Evolutionary conservation across 2,888 invertebrate genomes (phyloP).

Genomic region (Archips crataeganus): DNA sequence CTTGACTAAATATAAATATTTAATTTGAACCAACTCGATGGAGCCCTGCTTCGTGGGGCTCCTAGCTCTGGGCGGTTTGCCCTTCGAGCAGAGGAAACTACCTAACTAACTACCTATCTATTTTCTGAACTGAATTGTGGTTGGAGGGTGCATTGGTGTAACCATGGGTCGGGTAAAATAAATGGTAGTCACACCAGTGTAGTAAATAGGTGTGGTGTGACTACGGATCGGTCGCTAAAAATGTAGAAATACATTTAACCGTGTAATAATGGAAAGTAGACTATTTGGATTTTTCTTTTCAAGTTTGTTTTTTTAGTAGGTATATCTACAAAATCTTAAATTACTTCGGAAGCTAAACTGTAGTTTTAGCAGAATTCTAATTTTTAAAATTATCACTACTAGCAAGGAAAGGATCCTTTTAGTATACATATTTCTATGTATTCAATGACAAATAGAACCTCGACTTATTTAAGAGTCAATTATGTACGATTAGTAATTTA

Average conservation of each 20-base stretch:
- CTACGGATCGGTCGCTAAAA: not conserved
- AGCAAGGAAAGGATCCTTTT: not conserved
- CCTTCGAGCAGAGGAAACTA: no score
- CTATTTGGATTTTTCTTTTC: not conserved
- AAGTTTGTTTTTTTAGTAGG: not conserved
- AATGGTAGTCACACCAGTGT: no score
- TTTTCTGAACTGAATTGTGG: no score
- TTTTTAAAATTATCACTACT: not conserved
- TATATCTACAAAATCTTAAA: not conserved
- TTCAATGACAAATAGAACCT: conserved; percentile 44
- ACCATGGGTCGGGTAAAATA: no score
- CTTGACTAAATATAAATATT: no score
- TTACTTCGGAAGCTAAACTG: not conserved
- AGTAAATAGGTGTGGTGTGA: no score
- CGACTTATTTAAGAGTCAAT: conserved; percentile 44
- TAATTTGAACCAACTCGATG: no score
- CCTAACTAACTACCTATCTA: no score
- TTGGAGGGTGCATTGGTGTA: no score
- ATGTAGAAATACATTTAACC: not conserved
- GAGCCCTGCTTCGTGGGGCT: no score
- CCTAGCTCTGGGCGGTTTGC: no score
- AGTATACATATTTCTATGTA: not conserved
- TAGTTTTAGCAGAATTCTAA: not conserved
- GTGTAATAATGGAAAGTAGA: no score
- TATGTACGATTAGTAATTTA: conserved; percentile 28